Percentiles rank a stretch among this genome's conserved stretches.
Conservation (phyloP, 2,113 vertebrate genomes). For the Oryzias curvinotus region DNA sequence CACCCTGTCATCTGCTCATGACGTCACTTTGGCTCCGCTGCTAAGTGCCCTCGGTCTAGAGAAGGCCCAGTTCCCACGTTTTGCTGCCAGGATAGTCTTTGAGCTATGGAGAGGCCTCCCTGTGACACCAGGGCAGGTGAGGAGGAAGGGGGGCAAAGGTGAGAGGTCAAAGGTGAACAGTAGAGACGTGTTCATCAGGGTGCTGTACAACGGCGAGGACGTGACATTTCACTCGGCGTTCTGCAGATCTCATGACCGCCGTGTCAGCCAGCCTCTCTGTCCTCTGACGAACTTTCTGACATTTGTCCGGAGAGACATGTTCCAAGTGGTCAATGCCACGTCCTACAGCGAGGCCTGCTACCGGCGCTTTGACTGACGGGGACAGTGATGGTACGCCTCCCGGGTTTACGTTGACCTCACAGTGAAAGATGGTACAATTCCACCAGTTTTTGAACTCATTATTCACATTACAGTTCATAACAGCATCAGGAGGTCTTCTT, state of each 20-base stretch:
- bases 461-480: not conserved
- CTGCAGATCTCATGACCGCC: constrained; percentile 82
- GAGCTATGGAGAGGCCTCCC: constrained; percentile 89
- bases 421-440: not conserved
- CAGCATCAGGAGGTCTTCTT: not conserved
- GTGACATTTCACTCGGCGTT: constrained; percentile 93
- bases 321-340: constrained; percentile 83
- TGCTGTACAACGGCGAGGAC: constrained; percentile 93
- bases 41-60: constrained; percentile 91
- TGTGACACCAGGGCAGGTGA: not conserved
- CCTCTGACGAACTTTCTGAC: constrained; percentile 87
- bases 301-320: constrained; percentile 92
- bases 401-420: not conserved
- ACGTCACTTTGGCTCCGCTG: constrained; percentile 92
- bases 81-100: constrained; percentile 93
- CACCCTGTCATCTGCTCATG: constrained; percentile 90
- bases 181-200: constrained; percentile 81
- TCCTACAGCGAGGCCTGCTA: constrained; percentile 91
- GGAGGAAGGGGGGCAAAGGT: constrained; percentile 39
- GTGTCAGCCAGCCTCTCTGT: constrained; percentile 83
- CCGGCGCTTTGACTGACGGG: constrained; percentile 37
- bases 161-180: constrained; percentile 30
- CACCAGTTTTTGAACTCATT: constrained; percentile 5
- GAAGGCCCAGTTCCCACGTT: constrained; percentile 88
- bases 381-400: not conserved